These are phyloP conservation scores for Odontocerum albicorne DNA, from an alignment of 2,888 invertebrate genomes.

Conservation along the genomic window DNA sequence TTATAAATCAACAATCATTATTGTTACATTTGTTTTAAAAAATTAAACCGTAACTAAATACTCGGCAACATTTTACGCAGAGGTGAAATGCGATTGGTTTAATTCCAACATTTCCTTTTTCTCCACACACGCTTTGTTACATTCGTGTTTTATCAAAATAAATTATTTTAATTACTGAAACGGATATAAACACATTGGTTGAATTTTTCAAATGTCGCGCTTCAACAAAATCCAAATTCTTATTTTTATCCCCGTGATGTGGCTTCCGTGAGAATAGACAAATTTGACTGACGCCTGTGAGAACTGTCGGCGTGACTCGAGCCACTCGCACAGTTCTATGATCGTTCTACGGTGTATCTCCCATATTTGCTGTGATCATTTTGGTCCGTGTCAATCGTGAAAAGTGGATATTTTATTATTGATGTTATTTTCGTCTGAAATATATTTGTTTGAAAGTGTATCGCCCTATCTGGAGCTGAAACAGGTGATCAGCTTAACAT, in stretches of 20 bases:
- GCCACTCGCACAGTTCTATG: constrained; percentile 51
- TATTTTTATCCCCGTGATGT: constrained; percentile 20
- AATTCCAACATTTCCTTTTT: too few relatives aligned
- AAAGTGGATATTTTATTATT: constrained; percentile 53
- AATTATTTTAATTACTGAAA: too few relatives aligned
- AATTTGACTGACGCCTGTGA: constrained; percentile 28
- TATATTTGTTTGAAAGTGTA: constrained; percentile 56
- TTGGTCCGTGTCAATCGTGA: constrained; percentile 49
- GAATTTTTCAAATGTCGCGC: neutral
- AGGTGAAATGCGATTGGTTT: too few relatives aligned
- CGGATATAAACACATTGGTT: too few relatives aligned
- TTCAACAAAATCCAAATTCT: too few relatives aligned
- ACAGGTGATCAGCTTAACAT: constrained; percentile 52
- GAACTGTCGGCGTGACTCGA: constrained; percentile 39
- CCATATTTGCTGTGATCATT: constrained; percentile 53
- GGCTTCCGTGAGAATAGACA: constrained; percentile 32
- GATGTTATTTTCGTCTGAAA: constrained; percentile 55
- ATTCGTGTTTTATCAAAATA: too few relatives aligned
- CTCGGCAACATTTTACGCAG: too few relatives aligned
- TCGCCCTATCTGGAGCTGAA: constrained; percentile 53
- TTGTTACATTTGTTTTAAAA: too few relatives aligned
- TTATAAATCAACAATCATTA: too few relatives aligned
- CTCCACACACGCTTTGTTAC: too few relatives aligned
- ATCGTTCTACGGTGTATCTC: constrained; percentile 59
- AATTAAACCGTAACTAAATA: too few relatives aligned